Base-by-base conservation (phyloP, 2,888 invertebrate species). In the Zaprionus lineosus region DNA sequence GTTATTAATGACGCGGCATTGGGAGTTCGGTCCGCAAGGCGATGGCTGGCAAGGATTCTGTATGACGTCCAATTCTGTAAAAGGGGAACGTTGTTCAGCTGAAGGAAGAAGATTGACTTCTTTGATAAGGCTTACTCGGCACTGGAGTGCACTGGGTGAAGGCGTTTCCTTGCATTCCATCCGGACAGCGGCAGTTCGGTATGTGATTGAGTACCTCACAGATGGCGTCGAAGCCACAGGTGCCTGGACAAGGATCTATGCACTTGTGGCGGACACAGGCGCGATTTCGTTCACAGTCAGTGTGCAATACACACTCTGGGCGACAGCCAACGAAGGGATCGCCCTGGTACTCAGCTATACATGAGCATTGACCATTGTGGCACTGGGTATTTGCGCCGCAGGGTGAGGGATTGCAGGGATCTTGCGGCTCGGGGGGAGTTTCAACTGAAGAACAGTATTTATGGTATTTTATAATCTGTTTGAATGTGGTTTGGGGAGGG, bases 11-110 rank as follows among this genome's bases (percentile, higher is more conserved):
- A 93, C 94, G 75, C 93, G 93, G 85, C 96, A 96, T 83, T 94
- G 91, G 71, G 96, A 95, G 84, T 96, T 95, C 6, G 95, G 93
- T 15, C 96, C 96, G 86, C 96, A 97, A 0, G 95, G 95, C 1
- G 94, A 93, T 53, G 95, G 93, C 58, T 92, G 91, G 83, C 94
- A 94, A 3, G 90, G 89, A 62, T 89, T 84, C 21, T 68, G 56
- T 0, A 66, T 47, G 5, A 74, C 51, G 43, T 86, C 75, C 11
- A 74, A 50, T 51, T 86, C 89, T 89, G 74, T 24, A 73, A 86
- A 34, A 6, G n/a, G 9, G n/a, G n/a, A n/a, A n/a, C n/a, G n/a
- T n/a, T n/a, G n/a, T n/a, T n/a, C n/a, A n/a, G n/a, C n/a, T n/a
- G n/a, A n/a, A n/a, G n/a, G 2, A 16, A 41, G 7, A 0, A 2